Base-by-base conservation (phyloP, 2,113 vertebrate genomes). In the Uria lomvia region DNA sequence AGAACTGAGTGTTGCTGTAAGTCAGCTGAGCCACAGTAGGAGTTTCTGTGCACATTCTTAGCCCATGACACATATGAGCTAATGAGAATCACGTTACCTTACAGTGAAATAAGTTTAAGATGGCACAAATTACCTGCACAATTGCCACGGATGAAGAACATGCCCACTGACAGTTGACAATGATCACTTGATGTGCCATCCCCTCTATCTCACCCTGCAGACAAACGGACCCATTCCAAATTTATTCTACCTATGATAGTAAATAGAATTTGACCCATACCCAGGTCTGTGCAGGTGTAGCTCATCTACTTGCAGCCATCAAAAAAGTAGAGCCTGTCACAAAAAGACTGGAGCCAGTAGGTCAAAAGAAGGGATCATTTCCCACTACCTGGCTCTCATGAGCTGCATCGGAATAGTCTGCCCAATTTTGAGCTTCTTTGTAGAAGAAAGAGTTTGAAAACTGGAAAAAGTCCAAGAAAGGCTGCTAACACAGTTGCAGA, bases 21-120 rank as follows among this genome's bases (percentile, higher is more conserved):
- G 86, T 91, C 93, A 95, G 84, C 84, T 91, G 91, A 95, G 84
- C 49, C 92, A 60, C 87, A 85, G 80, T 32, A 85, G 89, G 77
- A 95, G 77, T 91, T 90, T 87, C 53, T 87, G 49, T 32, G 77
- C 36, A 22, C 84, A 85, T 96, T 96, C 93, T 75, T 88, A 75
- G 66, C 40, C 87, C 30, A 6, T 88, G 84, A 89, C 76, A 92
- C 72, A 63, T 14, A 60, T 47, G 91, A 96, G 27, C 77, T 96
- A 75, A 92, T 89, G 77, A 92, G 77, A 94, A 82, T 96, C 91
- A 89, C 2, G 38, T 82, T 92, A 82, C 56, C 49, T 95, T 68
- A 62, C 18, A 79, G 36, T 72, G 66, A 78, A 96, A 79, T 63
- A 60, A 77, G 12, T 73, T 47, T 42, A 89, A 89, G 40, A 79